Evolutionary conservation across 2,888 invertebrate genomes (phyloP), one percentile per base, ranked within the genome.

Genomic region (Lobophora halterata): DNA sequence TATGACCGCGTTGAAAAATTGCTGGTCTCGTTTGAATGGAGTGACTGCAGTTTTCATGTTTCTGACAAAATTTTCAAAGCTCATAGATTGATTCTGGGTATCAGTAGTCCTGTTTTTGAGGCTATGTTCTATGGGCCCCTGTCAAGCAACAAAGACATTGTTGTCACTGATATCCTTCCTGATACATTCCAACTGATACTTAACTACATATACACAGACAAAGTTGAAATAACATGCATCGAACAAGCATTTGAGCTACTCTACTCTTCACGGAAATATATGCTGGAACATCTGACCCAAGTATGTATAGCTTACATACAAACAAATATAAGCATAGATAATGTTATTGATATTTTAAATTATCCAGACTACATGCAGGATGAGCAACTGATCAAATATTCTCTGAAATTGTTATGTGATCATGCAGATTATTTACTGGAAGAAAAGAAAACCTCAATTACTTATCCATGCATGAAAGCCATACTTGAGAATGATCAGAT

Each of bases 91-190:
- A 88, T 92, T 48, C 63, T 92, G 52, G 90, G 91, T n/a, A 89
- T 89, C 39, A 89, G 89, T 54, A 92, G 92, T 63, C 91, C 91
- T 3, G 92, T 92, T 17, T 92, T 92, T 77, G 91, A 91, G 71
- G 91, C 90, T 12, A 91, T 92, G 91, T 88, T 92, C 47, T 92
- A 89, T 71, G 92, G 92, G 1, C 88, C 90, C 6, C 58, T 92
- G 55, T 89, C 90, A 17, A 76, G 78, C 38, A 66, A 75, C 49
- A 69, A 75, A 28, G 79, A 83, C 49, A 89, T 91, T 41, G 61
- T 70, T 28, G 82, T 91, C 39, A 83, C 88, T 38, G 92, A 92
- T 61, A 89, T 91, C 41, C 87, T 89, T 54, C 87, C 90, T 12
- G 83, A 87, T 32, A 88, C 89, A 49, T 92, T 92, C 71, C 88